Evolutionary conservation across 2,113 vertebrate species (phyloP).

Genomic region (Tautogolabrus adspersus): DNA sequence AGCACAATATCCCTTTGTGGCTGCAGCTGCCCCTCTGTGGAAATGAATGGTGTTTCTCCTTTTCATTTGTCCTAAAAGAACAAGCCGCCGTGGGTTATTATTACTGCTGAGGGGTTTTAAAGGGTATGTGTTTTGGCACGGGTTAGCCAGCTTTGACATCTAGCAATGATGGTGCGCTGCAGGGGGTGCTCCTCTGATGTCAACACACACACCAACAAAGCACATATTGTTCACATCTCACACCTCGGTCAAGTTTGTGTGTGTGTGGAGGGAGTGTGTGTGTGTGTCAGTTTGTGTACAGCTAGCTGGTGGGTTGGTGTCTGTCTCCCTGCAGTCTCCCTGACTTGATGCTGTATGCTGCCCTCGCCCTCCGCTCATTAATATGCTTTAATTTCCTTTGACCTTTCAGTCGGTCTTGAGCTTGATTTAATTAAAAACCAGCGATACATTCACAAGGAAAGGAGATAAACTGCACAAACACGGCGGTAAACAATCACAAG

Average conservation of each 20-base stretch:
- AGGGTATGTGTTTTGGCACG: constrained; percentile 56
- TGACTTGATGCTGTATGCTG: constrained; percentile 68
- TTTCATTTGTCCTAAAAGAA: constrained; percentile 50
- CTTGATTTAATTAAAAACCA: constrained; percentile 68
- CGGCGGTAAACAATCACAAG: constrained; percentile 30
- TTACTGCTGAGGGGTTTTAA: constrained; percentile 57
- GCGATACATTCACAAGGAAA: constrained; percentile 15
- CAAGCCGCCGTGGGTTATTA: constrained; percentile 50
- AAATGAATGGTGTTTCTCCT: constrained; percentile 53
- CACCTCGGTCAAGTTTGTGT: constrained; percentile 46
- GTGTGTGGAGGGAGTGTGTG: not conserved
- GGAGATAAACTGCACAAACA: constrained; percentile 50
- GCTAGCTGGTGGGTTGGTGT: not conserved
- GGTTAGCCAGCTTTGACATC: constrained; percentile 58
- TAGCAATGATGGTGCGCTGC: constrained; percentile 62
- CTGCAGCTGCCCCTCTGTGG: constrained; percentile 53
- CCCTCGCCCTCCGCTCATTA: constrained; percentile 72
- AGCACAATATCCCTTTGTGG: constrained; percentile 66
- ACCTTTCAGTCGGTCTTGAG: constrained; percentile 73
- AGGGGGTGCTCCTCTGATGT: constrained; percentile 48
- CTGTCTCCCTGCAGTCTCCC: constrained; percentile 70
- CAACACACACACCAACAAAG: constrained; percentile 17
- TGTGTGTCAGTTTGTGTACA: not conserved
- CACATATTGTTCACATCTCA: constrained; percentile 60
- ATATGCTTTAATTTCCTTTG: constrained; percentile 80